Base-by-base conservation (phyloP, 1,140 invertebrate genomes). In the Bombus superbus region DNA sequence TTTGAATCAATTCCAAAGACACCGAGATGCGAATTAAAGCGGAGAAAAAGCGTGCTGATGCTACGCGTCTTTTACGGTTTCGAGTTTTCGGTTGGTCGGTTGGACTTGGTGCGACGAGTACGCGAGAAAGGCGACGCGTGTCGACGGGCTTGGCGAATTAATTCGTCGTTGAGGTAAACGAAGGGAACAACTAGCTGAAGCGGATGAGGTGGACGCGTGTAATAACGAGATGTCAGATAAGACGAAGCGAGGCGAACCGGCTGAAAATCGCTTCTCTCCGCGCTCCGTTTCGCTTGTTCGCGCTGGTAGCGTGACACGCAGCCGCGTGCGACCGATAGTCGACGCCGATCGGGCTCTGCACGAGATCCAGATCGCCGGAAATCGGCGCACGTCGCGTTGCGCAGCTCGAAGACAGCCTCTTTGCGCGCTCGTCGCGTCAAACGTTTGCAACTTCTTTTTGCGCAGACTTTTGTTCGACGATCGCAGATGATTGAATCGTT, bases 201-300 rank as follows among this genome's bases (percentile, higher is more conserved):
- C 88, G 89, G 81, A 90, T 53, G 86, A 90, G 83, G 88, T 86
- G 89, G 88, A 90, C 81, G 88, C 76, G 86, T 77, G 71, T 78
- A 90, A 90, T 88, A 90, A 90, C 68, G 76, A 85, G 89, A 90
- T 90, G 86, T 81, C 83, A 81, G 89, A 90, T 90, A 90, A 88
- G 88, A 83, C 73, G 59, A 35, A 40, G 71, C 62, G 81, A 78
- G 77, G 82, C 35, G 47, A 53, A 18, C 8, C 81, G 82, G 76
- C 44, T 78, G 89, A 73, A 90, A 90, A 90, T 90, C 89, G 83
- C 83, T 77, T 47, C 68, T 68, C 66, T 42, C 1, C 75, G 62
- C 44, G 42, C 9, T 25, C 10, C 38, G 76, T 53, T 71, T 84
- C 76, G 68, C 53, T 86, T 53, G 79, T 84, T 69, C 81, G 78